A percentile compares a stretch with the other conserved stretches of the same genome.
These are phyloP conservation scores for Flexamia atlantica DNA, from an alignment of 2,888 invertebrate genomes.

Conservation along the genomic window DNA sequence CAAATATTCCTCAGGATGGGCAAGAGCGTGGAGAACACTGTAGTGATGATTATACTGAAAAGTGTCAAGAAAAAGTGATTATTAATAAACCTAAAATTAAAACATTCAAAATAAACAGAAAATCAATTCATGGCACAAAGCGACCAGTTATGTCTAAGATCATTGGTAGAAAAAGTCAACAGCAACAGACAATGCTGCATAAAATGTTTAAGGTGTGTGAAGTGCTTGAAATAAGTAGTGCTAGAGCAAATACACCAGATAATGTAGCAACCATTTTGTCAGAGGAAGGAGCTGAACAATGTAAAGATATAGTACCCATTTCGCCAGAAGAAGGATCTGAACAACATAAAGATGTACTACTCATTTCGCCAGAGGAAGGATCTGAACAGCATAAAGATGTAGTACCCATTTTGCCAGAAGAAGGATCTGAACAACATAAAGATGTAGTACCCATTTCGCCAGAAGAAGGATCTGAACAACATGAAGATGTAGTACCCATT, in stretches of 20 bases:
- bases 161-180: not conserved
- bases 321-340: not conserved
- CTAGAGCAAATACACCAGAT: not conserved
- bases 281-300: not conserved
- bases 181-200: not conserved
- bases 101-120: slow-evolving; percentile 2
- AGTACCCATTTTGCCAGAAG: too few relatives aligned
- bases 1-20: not conserved
- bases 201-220: not conserved
- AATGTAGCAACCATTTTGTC: not conserved
- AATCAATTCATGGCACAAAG: not conserved
- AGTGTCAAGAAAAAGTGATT: not conserved
- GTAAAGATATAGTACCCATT: not conserved
- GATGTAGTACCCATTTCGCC: too few relatives aligned
- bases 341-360: too few relatives aligned
- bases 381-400: too few relatives aligned
- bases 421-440: too few relatives aligned
- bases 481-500: too few relatives aligned
- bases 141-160: not conserved
- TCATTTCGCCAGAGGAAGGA: too few relatives aligned
- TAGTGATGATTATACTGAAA: not conserved
- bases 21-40: not conserved
- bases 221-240: not conserved
- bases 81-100: not conserved
- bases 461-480: too few relatives aligned